A percentile compares a stretch with the other conserved stretches of the same genome.
These are phyloP conservation scores for Chiridota heheva DNA, from an alignment of 35 echinoderm and acorn worm genomes.

Conservation along the genomic window DNA sequence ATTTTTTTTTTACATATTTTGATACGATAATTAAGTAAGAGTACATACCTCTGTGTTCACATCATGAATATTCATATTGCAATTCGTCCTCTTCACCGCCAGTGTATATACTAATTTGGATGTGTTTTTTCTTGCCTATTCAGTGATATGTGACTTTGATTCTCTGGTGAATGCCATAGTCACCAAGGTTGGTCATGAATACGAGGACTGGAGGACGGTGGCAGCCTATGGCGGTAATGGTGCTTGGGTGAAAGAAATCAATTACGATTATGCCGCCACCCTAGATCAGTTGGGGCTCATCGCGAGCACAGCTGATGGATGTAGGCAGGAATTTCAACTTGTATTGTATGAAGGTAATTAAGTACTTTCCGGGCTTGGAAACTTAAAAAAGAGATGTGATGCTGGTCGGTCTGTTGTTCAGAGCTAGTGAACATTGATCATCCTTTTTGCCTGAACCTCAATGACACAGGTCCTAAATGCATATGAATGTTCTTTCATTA, in stretches of 20 bases:
- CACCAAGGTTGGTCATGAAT: conserved; percentile 44
- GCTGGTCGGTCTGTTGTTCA: too few relatives aligned
- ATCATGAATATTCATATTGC: too few relatives aligned
- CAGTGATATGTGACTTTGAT: conserved; percentile 63
- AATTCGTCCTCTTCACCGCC: too few relatives aligned
- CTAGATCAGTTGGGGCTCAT: not conserved
- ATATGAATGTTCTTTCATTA: too few relatives aligned
- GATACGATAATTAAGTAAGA: too few relatives aligned
- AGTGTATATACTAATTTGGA: not conserved
- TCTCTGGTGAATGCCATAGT: conserved; percentile 43
- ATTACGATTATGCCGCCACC: conserved; percentile 30
- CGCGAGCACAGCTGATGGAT: conserved; percentile 19
- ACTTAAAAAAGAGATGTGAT: not conserved
- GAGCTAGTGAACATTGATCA: too few relatives aligned
- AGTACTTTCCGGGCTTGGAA: not conserved
- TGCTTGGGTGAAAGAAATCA: conserved; percentile 35
- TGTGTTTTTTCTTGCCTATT: conserved; percentile 9
- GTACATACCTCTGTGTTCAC: too few relatives aligned
- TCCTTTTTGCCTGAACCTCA: too few relatives aligned
- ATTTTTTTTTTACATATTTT: too few relatives aligned
- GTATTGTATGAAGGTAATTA: conserved; percentile 27
- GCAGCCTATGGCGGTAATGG: conserved; percentile 4
- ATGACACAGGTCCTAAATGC: too few relatives aligned
- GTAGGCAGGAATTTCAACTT: conserved; percentile 38
- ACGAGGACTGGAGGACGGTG: conserved; percentile 1